Evolutionary conservation across 2,113 vertebrate species (phyloP).

Genomic region (Phrynocephalus versicolor): DNA sequence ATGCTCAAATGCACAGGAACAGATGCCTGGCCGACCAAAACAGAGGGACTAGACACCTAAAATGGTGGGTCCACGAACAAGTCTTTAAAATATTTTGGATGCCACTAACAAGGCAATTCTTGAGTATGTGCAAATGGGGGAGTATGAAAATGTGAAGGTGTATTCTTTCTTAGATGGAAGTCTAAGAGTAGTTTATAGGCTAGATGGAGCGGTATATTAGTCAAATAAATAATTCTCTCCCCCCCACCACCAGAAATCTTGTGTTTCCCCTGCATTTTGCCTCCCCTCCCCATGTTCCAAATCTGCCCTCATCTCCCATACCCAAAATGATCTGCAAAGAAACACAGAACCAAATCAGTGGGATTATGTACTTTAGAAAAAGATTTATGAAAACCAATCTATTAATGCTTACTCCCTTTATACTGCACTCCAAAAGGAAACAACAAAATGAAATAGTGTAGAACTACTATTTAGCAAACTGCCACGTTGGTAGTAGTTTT

Average conservation of each 20-base stretch:
- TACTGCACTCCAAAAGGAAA: constrained; percentile 19
- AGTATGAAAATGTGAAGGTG: neutral
- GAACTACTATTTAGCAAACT: neutral
- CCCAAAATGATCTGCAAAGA: constrained; percentile 44
- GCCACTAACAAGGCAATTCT: neutral
- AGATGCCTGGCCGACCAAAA: too few species aligned
- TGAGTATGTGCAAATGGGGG: neutral
- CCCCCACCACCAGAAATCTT: neutral
- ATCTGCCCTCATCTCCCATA: neutral
- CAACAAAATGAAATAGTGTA: neutral
- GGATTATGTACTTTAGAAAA: constrained; percentile 33
- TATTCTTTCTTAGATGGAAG: too few species aligned
- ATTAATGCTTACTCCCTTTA: constrained; percentile 30
- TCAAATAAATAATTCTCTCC: too few species aligned
- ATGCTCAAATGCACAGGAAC: too few species aligned
- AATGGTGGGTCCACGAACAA: neutral
- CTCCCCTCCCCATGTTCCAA: neutral
- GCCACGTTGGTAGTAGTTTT: neutral
- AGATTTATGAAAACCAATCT: constrained; percentile 30
- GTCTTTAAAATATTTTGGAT: neutral
- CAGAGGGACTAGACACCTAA: neutral
- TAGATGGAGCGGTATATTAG: too few species aligned
- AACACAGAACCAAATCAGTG: constrained; percentile 25
- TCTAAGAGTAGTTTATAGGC: too few species aligned
- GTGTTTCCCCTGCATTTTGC: neutral